These are phyloP conservation scores for Melanostoma scalare DNA, from an alignment of 2,888 invertebrate species.

Conservation along the genomic window DNA sequence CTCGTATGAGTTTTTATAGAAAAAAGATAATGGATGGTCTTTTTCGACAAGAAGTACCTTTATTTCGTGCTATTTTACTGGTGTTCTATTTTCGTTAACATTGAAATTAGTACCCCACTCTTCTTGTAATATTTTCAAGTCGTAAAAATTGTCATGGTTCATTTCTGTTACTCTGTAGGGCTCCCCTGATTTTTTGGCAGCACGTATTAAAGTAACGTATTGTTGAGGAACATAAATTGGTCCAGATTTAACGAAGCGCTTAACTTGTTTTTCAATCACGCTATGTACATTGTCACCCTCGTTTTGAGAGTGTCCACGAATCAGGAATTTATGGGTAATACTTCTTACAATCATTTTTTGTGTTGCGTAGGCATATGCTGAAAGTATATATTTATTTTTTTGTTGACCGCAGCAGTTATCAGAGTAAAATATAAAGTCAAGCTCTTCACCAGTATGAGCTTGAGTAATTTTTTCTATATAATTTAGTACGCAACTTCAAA, in stretches of 20 bases:
- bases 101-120: conserved; percentile 23
- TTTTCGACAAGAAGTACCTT: conserved; percentile 22
- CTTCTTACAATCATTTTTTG: conserved; percentile 6
- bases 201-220: conserved; percentile 8
- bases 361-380: conserved; percentile 15
- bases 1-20: conserved; percentile 3
- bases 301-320: conserved; percentile 4
- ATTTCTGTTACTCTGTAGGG: conserved; percentile 18
- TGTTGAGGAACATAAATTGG: conserved; percentile 11
- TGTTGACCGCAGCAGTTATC: conserved; percentile 12
- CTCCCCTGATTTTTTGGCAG: conserved; percentile 11
- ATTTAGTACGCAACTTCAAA: conserved; percentile 21
- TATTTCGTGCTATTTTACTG: conserved; percentile 32
- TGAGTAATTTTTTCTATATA: conserved; percentile 20
- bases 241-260: conserved; percentile 24
- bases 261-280: conserved; percentile 16
- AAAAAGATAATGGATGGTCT: conserved; percentile 9
- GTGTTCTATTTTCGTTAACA: conserved; percentile 9
- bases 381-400: conserved; percentile 13
- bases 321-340: conserved; percentile 10
- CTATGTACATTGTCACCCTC: conserved; percentile 14
- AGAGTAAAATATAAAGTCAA: conserved; percentile 15
- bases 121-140: conserved; percentile 24
- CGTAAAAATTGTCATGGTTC: conserved; percentile 18
- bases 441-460: conserved; percentile 1